These are phyloP conservation scores for Peromyscus nudipes DNA, from an alignment of 2,797 vertebrate genomes.

Conservation along the genomic window DNA sequence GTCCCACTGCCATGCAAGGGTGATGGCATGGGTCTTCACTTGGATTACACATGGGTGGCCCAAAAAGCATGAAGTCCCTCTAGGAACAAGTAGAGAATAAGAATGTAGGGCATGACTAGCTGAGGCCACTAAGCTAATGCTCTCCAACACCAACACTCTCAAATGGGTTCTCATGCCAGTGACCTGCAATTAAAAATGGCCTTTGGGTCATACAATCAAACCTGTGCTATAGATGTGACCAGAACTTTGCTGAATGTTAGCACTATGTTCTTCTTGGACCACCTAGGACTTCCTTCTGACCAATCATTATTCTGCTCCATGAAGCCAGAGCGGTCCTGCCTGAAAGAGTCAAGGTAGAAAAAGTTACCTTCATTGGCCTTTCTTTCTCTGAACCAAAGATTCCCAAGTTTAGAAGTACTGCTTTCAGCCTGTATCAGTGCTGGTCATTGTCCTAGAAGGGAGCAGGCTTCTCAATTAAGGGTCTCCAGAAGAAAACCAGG, in stretches of 20 bases:
- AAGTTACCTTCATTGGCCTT: background rate
- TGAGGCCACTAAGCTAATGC: background rate
- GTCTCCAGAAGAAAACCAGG: background rate
- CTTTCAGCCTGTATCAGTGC: background rate
- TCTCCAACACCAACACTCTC: background rate
- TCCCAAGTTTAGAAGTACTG: background rate
- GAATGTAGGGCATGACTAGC: background rate
- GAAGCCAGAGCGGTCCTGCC: background rate
- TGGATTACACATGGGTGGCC: background rate
- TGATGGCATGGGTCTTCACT: background rate
- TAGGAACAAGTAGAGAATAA: background rate
- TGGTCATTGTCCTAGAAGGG: background rate
- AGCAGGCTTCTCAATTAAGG: background rate
- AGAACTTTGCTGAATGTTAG: background rate
- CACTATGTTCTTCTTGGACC: background rate
- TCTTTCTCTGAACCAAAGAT: background rate
- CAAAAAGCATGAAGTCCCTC: background rate
- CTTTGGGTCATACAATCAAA: background rate
- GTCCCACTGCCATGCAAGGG: accelerated
- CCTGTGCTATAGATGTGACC: too few relatives aligned
- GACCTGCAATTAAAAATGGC: background rate
- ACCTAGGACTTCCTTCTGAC: background rate
- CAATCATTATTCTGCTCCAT: background rate
- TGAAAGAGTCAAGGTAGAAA: background rate
- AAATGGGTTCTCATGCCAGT: background rate